These are phyloP conservation scores for Neolamprologus brichardi DNA, from an alignment of 2,113 vertebrate genomes.

Conservation along the genomic window DNA sequence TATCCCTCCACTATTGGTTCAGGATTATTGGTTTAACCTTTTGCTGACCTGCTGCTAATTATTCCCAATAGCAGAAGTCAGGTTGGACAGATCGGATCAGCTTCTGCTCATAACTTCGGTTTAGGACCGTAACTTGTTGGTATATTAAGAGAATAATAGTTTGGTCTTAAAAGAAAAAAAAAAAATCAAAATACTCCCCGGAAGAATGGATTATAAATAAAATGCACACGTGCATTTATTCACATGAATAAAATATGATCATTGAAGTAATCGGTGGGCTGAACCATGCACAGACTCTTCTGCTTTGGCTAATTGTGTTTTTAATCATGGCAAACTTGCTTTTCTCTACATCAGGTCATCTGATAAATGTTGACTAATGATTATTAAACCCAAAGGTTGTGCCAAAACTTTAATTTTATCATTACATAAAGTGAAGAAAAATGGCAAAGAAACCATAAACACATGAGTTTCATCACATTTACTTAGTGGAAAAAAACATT, in stretches of 20 bases:
- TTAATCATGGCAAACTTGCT: neutral
- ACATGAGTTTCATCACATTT: neutral
- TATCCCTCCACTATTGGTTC: neutral
- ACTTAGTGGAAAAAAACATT: neutral
- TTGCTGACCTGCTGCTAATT: neutral
- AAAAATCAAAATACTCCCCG: neutral
- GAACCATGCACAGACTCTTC: neutral
- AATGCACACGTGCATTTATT: neutral
- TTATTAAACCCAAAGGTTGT: neutral
- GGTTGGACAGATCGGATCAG: neutral
- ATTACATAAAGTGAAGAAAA: neutral
- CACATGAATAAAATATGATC: neutral
- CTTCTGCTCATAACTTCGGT: neutral
- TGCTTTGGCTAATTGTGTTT: neutral
- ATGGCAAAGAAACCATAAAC: neutral
- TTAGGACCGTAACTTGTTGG: neutral
- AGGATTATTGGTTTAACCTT: constrained; percentile 23
- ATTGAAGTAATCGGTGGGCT: neutral
- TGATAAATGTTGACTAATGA: neutral
- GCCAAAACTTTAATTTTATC: neutral
- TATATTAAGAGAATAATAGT: neutral
- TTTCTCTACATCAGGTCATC: neutral
- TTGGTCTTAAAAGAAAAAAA: neutral
- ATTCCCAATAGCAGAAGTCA: neutral
- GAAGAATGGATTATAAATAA: neutral